A percentile compares a stretch with the other conserved stretches of the same genome.
Evolutionary conservation across 1,140 invertebrate genomes (phyloP).

Genomic region (Pomacea maculata): DNA sequence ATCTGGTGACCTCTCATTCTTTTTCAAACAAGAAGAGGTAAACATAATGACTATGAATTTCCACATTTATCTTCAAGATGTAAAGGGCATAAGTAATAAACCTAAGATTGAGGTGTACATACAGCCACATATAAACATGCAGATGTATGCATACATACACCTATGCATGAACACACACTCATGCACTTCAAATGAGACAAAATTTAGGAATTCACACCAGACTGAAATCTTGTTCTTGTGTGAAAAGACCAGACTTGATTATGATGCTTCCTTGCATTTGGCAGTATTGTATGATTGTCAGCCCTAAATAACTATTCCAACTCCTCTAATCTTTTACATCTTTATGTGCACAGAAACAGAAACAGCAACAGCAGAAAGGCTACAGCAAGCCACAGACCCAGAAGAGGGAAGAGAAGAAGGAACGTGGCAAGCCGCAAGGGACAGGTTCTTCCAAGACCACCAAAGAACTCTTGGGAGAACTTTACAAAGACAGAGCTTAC

Average conservation of each 20-base stretch:
- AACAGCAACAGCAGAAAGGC: slow-evolving; percentile 45
- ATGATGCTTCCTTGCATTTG: too few species aligned
- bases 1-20: slow-evolving; percentile 59
- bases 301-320: too few species aligned
- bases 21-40: slow-evolving; percentile 61
- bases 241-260: background rate
- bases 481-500: slow-evolving; percentile 63
- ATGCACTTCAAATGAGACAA: background rate
- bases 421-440: slow-evolving; percentile 45
- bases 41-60: background rate
- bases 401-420: slow-evolving; percentile 52
- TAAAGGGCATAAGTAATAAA: background rate
- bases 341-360: slow-evolving; percentile 35
- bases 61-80: background rate
- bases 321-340: too few species aligned
- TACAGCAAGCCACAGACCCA: slow-evolving; percentile 39
- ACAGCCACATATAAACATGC: slow-evolving; percentile 13
- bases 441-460: slow-evolving; percentile 57
- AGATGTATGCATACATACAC: slow-evolving; percentile 12
- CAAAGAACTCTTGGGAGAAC: slow-evolving; percentile 64
- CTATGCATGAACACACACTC: slow-evolving; percentile 15
- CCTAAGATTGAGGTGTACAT: background rate
- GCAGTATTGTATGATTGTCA: too few species aligned
- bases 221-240: background rate
- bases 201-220: too few species aligned